These are phyloP conservation scores for Stramonita haemastoma DNA, from an alignment of 2,888 invertebrate species.

Conservation along the genomic window DNA sequence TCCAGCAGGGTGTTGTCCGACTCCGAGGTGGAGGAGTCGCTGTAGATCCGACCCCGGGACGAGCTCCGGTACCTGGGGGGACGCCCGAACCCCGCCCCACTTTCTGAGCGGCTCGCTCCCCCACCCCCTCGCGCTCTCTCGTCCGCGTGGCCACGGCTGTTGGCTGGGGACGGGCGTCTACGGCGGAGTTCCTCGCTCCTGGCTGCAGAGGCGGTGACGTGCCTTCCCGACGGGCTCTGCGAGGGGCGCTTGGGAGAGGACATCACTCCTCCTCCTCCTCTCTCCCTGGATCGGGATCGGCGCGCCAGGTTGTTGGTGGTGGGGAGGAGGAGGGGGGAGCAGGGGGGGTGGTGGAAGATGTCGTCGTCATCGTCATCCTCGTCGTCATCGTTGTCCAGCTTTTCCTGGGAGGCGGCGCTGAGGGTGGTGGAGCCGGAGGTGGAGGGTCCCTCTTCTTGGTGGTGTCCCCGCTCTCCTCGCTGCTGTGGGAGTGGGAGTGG, in stretches of 20 bases:
- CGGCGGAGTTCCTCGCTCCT: constrained; percentile 25
- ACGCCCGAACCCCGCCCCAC: constrained; percentile 50
- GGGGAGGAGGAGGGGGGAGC: constrained; percentile 8
- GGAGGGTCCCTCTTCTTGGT: constrained; percentile 32
- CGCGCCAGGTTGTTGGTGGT: constrained; percentile 3
- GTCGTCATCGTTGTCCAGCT: constrained; percentile 34
- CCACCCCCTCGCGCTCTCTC: constrained; percentile 28
- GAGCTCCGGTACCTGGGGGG: constrained; percentile 62
- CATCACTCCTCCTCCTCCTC: not conserved
- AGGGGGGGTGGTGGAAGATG: constrained; percentile 35
- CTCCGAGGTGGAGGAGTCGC: constrained; percentile 69
- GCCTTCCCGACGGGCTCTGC: constrained; percentile 9
- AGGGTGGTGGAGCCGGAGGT: constrained; percentile 43
- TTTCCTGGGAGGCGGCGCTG: constrained; percentile 36
- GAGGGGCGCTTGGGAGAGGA: constrained; percentile 37
- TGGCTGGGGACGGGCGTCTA: constrained; percentile 33
- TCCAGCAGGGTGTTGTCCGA: constrained; percentile 50
- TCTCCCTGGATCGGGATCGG: constrained; percentile 40
- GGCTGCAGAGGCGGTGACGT: not conserved
- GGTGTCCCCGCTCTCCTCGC: constrained; percentile 45
- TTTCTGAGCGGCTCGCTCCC: constrained; percentile 38
- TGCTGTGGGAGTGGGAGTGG: constrained; percentile 55
- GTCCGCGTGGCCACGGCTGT: constrained; percentile 19
- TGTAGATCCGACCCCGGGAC: constrained; percentile 52
- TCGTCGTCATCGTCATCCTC: constrained; percentile 43